Percentiles rank a stretch among this genome's conserved stretches.
Evolutionary conservation across 1,140 invertebrate species (phyloP).

Genomic region (Ceratosolen solmsi): DNA sequence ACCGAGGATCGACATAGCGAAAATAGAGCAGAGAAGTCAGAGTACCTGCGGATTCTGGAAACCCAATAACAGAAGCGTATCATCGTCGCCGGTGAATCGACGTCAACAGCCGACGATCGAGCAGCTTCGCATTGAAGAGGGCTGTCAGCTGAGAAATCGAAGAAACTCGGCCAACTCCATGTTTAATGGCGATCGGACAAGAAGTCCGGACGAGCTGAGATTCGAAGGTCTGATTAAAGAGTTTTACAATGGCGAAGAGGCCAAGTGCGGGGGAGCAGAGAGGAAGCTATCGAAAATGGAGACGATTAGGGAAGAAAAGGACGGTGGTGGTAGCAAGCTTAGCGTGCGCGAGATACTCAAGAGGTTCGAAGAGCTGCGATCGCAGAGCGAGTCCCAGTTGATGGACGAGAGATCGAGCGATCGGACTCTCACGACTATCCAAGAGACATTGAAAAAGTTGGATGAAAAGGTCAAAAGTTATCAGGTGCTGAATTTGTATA

Average conservation of each 20-base stretch:
- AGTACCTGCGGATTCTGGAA: conserved; percentile 52
- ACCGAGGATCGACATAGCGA: conserved; percentile 69
- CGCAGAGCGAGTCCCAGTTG: conserved; percentile 59
- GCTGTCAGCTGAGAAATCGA: conserved; percentile 62
- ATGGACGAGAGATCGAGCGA: conserved; percentile 69
- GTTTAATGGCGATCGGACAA: not conserved
- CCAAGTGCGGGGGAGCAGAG: conserved; percentile 5
- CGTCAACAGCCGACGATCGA: conserved; percentile 65
- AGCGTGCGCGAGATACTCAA: conserved; percentile 86
- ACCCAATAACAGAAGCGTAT: not conserved
- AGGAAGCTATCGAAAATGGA: conserved; percentile 38
- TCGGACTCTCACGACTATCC: conserved; percentile 69
- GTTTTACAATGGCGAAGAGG: conserved; percentile 55
- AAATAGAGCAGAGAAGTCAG: conserved; percentile 62
- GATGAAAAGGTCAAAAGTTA: conserved; percentile 73
- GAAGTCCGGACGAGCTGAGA: conserved; percentile 54
- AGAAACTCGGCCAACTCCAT: conserved; percentile 50
- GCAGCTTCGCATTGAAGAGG: conserved; percentile 69
- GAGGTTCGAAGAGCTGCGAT: conserved; percentile 82
- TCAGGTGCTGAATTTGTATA: conserved; percentile 61
- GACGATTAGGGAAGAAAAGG: conserved; percentile 77
- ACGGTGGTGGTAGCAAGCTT: conserved; percentile 80
- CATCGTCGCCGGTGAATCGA: not conserved
- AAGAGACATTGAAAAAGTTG: conserved; percentile 71
- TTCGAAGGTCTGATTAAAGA: conserved; percentile 67